Percentiles rank a stretch among this genome's conserved stretches.
Conservation (phyloP, 2,888 invertebrate genomes). For the Trachelus tabidus region DNA sequence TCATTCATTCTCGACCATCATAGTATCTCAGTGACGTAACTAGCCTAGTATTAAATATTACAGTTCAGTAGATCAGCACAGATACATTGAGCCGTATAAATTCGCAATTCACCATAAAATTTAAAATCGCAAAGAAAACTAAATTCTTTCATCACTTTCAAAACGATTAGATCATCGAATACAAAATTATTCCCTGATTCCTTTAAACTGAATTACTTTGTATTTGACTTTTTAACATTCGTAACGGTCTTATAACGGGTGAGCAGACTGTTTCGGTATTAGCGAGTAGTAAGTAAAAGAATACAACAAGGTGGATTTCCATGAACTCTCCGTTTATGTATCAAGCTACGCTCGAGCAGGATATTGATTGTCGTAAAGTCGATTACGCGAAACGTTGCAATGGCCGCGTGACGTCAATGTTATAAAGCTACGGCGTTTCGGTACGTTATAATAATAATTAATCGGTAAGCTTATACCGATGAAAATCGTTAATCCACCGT, state of each 20-base stretch:
- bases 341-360: neutral
- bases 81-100: neutral
- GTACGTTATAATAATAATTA: neutral
- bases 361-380: neutral
- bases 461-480: neutral
- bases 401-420: neutral
- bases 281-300: neutral
- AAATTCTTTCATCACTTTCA: rapidly evolving
- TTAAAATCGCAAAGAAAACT: neutral
- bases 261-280: neutral
- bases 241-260: neutral
- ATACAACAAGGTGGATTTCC: neutral
- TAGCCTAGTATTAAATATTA: neutral
- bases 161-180: neutral
- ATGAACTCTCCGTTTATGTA: neutral
- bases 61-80: neutral
- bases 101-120: neutral
- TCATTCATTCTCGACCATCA: neutral
- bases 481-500: neutral
- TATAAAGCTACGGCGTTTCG: neutral
- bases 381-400: neutral
- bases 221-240: too few relatives aligned
- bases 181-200: too few relatives aligned
- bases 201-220: too few relatives aligned
- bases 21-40: neutral